Conservation (phyloP, 2,113 vertebrate species). For the Tragelaphus imberbis region DNA sequence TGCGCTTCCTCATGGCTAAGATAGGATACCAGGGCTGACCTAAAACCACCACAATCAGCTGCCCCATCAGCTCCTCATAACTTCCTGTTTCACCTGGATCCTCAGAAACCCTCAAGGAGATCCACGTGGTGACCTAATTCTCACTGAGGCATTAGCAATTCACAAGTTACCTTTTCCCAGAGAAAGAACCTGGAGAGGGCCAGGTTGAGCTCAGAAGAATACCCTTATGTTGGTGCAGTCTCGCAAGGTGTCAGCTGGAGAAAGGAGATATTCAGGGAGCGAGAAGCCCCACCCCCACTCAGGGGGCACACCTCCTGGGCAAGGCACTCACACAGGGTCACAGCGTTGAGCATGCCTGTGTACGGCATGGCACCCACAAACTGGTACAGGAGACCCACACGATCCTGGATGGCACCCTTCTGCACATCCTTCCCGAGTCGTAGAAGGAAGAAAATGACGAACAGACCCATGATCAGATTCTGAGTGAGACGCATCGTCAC, state of each 20-base stretch:
- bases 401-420: constrained; percentile 92
- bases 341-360: constrained; percentile 95
- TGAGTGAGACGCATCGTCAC: constrained; percentile 92
- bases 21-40: neutral
- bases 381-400: constrained; percentile 93
- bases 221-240: neutral
- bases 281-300: neutral
- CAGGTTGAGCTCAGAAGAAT: neutral
- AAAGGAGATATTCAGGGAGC: neutral
- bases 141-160: neutral
- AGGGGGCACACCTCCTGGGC: fast-evolving
- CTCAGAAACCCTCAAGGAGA: neutral
- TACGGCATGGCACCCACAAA: constrained; percentile 88
- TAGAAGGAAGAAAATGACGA: constrained; percentile 90
- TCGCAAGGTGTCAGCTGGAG: neutral
- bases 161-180: neutral
- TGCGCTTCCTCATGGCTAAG: neutral
- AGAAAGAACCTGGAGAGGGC: neutral
- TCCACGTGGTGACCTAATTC: neutral
- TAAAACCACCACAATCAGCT: neutral
- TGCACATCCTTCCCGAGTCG: constrained; percentile 80
- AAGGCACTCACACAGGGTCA: constrained; percentile 90
- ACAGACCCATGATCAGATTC: constrained; percentile 91
- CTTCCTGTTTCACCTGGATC: neutral
- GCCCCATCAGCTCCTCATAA: neutral